Evolutionary conservation across 1,140 invertebrate genomes (phyloP), one percentile per base, ranked within the genome.

Genomic region (Drosophila auraria): DNA sequence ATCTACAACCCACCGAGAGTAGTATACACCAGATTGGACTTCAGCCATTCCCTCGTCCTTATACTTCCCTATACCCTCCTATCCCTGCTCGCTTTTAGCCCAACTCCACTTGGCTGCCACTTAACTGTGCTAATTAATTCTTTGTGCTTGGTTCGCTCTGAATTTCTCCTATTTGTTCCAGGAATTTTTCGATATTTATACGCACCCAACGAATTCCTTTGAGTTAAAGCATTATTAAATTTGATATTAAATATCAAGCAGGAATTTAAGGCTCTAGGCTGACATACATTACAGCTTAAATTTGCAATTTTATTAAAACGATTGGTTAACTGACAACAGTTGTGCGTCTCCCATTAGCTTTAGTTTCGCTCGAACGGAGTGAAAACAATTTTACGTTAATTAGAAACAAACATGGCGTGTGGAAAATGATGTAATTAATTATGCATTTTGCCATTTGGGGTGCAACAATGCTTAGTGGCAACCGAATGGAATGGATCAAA

Each of bases 41-140:
- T 72, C 57, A 76, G 30, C 17, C 66, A 14, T 27, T 11, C 15
- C 17, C 12, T 42, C 27, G 36, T 40, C 20, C 23, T 17, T 51
- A 33, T 56, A 25, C 5, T 30, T 40, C 20, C 23, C 15, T 51
- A 33, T 65, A 25, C 7, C 38, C 14, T 44, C 36, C 27, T 30
- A 11, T n/a, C 15, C 17, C 15, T 58, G 3, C 56, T n/a, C 17
- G 14, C 27, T 49, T 38, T 38, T 49, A 40, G 30, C 15, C 25
- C 20, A 1, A 45, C 54, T 57, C 50, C 49, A 40, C n/a, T 40
- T 51, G 51, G 27, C 45, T 45, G 40, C 56, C 78, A 77, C 60
- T 82, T 82, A 61, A 47, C 66, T 73, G 75, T 62, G 62, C 73
- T 80, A 80, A 80, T 80, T 80, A 79, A 80, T 82, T 78, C 58